Conservation (phyloP, 2,797 vertebrate species). For the Neostethus bicornis region DNA sequence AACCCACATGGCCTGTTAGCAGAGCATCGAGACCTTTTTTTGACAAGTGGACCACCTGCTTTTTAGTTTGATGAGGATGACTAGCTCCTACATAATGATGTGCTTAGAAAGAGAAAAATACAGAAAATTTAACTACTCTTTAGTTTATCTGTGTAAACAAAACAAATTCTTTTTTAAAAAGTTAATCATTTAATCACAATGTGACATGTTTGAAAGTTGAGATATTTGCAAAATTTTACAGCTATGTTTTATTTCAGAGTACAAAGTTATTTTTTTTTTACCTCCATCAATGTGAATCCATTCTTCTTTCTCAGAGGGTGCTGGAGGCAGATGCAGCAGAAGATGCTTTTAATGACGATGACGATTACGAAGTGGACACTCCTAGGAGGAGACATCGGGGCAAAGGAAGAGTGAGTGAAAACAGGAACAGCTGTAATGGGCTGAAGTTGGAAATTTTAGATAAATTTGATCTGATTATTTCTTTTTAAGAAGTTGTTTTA, state of each 20-base stretch:
- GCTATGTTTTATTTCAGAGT: too few species aligned
- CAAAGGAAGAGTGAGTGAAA: slow-evolving; percentile 90
- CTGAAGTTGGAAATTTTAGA: neutral
- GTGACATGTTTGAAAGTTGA: slow-evolving; percentile 11
- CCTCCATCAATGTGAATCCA: neutral
- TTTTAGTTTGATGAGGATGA: neutral
- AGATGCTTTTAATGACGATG: slow-evolving; percentile 93
- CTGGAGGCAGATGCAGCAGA: slow-evolving; percentile 96
- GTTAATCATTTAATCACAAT: neutral
- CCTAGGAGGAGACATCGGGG: slow-evolving; percentile 95
- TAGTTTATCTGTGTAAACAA: neutral
- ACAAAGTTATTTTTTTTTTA: slow-evolving; percentile 2
- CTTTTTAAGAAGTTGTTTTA: slow-evolving; percentile 20
- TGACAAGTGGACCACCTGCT: slow-evolving; percentile 9
- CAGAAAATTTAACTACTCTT: neutral
- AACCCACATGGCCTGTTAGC: slow-evolving; percentile 48
- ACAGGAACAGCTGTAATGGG: neutral
- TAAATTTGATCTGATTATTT: neutral
- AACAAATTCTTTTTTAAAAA: neutral
- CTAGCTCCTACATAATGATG: neutral
- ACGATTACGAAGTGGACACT: slow-evolving; percentile 94
- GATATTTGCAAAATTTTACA: slow-evolving; percentile 7
- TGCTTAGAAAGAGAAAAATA: neutral
- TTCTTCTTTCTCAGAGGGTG: slow-evolving; percentile 77
- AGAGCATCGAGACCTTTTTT: slow-evolving; percentile 27